These are phyloP conservation scores for Sminthurides aquaticus DNA, from an alignment of 2,888 invertebrate species.

Conservation along the genomic window DNA sequence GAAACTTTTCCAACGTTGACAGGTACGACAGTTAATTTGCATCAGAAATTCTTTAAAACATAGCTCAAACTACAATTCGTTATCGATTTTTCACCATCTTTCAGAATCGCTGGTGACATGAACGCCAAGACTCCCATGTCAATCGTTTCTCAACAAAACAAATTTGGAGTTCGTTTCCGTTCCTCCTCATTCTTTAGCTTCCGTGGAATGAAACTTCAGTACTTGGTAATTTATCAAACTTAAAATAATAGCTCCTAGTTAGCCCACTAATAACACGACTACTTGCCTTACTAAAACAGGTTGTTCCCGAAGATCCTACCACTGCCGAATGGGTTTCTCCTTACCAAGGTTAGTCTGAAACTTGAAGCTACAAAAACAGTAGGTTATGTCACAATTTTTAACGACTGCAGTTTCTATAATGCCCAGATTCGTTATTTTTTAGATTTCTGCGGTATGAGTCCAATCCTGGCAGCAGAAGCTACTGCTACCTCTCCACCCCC, in stretches of 20 bases:
- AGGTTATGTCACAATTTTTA: no score
- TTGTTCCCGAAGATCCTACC: conserved; percentile 14
- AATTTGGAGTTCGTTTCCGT: conserved; percentile 39
- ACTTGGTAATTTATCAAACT: conserved; percentile 34
- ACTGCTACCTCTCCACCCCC: conserved; percentile 13
- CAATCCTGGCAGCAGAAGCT: conserved; percentile 15
- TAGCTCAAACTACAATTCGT: not conserved
- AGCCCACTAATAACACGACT: no score
- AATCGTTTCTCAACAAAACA: conserved; percentile 34
- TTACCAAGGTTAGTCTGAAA: conserved; percentile 6
- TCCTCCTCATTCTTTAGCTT: conserved; percentile 41
- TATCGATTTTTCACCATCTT: not conserved
- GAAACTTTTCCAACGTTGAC: conserved; percentile 37
- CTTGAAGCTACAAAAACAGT: not conserved
- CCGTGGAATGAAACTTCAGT: conserved; percentile 41
- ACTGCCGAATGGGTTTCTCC: conserved; percentile 8
- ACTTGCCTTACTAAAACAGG: not conserved
- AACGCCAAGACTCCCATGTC: conserved; percentile 41
- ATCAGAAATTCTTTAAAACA: not conserved
- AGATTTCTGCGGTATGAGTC: conserved; percentile 18
- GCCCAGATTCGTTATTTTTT: no score
- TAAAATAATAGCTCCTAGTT: no score
- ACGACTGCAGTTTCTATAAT: no score
- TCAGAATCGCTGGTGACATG: conserved; percentile 41
- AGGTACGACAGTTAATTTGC: conserved; percentile 20